Conservation (phyloP, 2,113 vertebrate species). For the Struthio camelus region DNA sequence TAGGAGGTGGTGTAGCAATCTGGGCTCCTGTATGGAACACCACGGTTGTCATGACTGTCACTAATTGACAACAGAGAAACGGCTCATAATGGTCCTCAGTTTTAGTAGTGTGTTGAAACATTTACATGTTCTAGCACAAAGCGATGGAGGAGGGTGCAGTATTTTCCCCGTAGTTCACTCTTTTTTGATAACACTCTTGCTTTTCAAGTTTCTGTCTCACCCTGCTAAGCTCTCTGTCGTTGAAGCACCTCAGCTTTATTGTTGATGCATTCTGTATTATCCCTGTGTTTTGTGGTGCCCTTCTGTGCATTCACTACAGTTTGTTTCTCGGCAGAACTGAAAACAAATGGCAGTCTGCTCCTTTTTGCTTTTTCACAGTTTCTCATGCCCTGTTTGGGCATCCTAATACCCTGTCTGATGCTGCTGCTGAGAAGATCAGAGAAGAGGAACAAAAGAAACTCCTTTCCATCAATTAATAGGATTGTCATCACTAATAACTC, state of each 20-base stretch:
- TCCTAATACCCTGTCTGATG: neutral
- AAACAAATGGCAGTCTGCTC: neutral
- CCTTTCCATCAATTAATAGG: neutral
- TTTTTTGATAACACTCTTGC: neutral
- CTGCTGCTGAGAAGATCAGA: neutral
- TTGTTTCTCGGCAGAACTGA: neutral
- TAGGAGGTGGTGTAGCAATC: slow-evolving; percentile 1
- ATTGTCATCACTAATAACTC: neutral
- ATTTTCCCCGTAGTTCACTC: neutral
- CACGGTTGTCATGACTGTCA: neutral
- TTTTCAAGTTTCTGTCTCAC: neutral
- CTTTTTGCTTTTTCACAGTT: neutral
- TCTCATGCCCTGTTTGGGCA: neutral
- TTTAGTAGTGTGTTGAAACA: neutral
- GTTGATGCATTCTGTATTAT: neutral
- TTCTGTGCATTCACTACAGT: neutral
- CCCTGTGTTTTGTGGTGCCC: neutral
- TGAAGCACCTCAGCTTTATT: neutral
- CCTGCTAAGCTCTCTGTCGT: neutral
- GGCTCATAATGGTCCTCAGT: neutral
- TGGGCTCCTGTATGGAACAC: rapidly evolving
- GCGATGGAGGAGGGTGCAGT: neutral
- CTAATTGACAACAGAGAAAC: neutral
- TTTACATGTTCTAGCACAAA: neutral
- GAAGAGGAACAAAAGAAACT: neutral